These are phyloP conservation scores for Cydia splendana DNA, from an alignment of 1,140 invertebrate genomes.

Conservation along the genomic window DNA sequence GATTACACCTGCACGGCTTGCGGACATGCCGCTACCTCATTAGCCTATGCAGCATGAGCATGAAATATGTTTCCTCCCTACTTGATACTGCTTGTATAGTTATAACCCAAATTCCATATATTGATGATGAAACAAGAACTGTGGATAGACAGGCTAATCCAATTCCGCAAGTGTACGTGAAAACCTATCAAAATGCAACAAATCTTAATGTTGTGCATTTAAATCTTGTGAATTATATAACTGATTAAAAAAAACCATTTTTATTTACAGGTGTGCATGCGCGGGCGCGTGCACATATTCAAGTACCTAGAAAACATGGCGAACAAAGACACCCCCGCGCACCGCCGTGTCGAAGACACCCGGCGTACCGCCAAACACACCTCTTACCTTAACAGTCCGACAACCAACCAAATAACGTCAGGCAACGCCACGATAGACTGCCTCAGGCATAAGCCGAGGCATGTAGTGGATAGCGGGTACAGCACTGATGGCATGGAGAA, in stretches of 20 bases:
- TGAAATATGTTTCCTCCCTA: too few species aligned
- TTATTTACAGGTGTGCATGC: conserved; percentile 88
- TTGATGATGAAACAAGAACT: too few species aligned
- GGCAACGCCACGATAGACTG: conserved; percentile 80
- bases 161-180: too few species aligned
- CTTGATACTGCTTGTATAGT: too few species aligned
- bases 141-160: too few species aligned
- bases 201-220: too few species aligned
- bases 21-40: too few species aligned
- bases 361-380: conserved; percentile 70
- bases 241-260: not conserved
- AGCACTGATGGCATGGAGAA: conserved; percentile 92
- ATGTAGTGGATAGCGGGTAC: conserved; percentile 94
- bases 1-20: too few species aligned
- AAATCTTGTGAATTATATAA: too few species aligned
- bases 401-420: conserved; percentile 66
- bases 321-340: conserved; percentile 82
- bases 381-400: conserved; percentile 70
- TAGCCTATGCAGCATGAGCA: too few species aligned
- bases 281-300: conserved; percentile 95
- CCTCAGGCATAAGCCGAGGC: conserved; percentile 81
- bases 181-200: too few species aligned
- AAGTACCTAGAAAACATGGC: conserved; percentile 95
- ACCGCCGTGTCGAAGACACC: conserved; percentile 79
- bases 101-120: too few species aligned